Conservation (phyloP, 2,797 vertebrate species). For the Trachops cirrhosus region DNA sequence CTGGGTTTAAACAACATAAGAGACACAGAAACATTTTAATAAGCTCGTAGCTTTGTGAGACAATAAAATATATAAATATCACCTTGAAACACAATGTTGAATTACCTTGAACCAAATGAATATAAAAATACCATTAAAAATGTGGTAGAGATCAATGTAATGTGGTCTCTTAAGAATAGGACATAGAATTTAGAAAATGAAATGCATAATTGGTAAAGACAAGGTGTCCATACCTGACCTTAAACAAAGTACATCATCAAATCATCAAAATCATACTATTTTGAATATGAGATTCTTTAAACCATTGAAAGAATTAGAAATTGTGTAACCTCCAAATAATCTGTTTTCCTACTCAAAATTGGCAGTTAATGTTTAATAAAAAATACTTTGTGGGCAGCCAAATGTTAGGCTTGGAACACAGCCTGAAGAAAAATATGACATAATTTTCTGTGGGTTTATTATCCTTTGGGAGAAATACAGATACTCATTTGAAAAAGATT, state of each 20-base stretch:
- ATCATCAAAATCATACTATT: not conserved
- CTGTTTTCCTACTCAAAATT: not conserved
- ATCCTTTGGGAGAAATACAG: not conserved
- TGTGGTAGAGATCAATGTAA: not conserved
- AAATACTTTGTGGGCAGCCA: not conserved
- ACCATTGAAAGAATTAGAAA: not conserved
- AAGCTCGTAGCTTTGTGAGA: not conserved
- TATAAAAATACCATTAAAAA: not conserved
- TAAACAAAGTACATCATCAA: not conserved
- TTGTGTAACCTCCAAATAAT: not conserved
- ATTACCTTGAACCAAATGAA: not conserved
- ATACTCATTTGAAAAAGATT: not conserved
- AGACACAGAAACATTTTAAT: not conserved
- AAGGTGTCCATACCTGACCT: not conserved
- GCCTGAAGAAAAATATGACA: not conserved
- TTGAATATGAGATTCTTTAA: not conserved
- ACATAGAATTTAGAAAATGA: not conserved
- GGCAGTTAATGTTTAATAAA: not conserved
- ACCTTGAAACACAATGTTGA: not conserved
- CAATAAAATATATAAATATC: not conserved
- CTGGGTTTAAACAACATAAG: not conserved
- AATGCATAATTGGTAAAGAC: not conserved
- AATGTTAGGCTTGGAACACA: not conserved
- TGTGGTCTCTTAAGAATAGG: not conserved
- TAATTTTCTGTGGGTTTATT: not conserved